These are phyloP conservation scores for Patiria pectinifera DNA, from an alignment of 53 echinoderm and acorn worm species.

Conservation along the genomic window DNA sequence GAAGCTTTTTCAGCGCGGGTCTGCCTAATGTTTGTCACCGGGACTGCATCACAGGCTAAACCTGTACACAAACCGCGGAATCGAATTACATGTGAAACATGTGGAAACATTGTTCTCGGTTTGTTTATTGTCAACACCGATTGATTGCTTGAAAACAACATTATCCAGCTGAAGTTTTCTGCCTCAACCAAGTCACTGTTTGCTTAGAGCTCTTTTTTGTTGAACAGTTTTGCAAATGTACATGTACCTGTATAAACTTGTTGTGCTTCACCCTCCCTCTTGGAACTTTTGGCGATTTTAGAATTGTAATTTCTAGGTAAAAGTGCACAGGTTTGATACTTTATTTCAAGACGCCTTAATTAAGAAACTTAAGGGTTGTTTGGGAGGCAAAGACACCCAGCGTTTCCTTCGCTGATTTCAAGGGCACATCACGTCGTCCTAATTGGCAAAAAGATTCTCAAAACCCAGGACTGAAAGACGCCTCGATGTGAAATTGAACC, in stretches of 20 bases:
- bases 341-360: neutral
- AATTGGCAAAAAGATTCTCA: too few relatives aligned
- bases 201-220: too few relatives aligned
- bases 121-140: neutral
- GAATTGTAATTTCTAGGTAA: too few relatives aligned
- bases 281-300: too few relatives aligned
- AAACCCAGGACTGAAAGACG: too few relatives aligned
- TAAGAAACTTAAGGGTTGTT: neutral
- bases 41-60: neutral
- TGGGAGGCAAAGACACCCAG: too few relatives aligned
- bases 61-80: neutral
- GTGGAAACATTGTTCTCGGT: neutral
- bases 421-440: too few relatives aligned
- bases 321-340: too few relatives aligned
- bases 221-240: neutral
- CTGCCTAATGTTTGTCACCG: conserved; percentile 39
- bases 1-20: neutral
- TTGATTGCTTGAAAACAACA: conserved; percentile 1
- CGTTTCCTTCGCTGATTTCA: neutral
- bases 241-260: neutral
- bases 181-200: neutral
- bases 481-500: neutral
- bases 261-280: neutral
- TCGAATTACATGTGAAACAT: conserved; percentile 20
- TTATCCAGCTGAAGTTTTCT: neutral